phyloP scores from a whole-genome alignment of 2,113 vertebrate genomes.

The Podarcis muralis region DNA sequence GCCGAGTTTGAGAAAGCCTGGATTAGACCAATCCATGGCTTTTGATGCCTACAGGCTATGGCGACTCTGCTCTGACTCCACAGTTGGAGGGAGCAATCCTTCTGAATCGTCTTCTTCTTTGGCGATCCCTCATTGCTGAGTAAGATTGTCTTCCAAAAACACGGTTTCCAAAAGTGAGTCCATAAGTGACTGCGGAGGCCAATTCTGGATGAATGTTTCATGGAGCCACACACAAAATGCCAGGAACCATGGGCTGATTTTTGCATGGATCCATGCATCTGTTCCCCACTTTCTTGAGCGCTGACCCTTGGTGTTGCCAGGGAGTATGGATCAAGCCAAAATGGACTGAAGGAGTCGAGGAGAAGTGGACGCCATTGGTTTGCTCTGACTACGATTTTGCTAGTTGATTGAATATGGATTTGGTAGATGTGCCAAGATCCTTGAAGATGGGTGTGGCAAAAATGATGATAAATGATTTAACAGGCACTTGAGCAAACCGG shows the following conservation, averaged over 20 bases:
- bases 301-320: background rate
- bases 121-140: too few species aligned
- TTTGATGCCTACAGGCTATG: too few species aligned
- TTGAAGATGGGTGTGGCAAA: background rate
- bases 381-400: background rate
- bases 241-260: background rate
- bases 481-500: background rate
- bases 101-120: too few species aligned
- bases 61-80: too few species aligned
- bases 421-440: background rate
- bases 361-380: background rate
- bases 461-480: background rate
- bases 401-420: background rate
- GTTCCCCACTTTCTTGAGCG: background rate
- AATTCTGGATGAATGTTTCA: too few species aligned
- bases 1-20: too few species aligned
- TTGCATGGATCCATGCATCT: background rate
- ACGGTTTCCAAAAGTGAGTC: too few species aligned
- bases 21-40: too few species aligned
- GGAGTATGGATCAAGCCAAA: background rate
- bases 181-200: too few species aligned
- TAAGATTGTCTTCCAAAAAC: too few species aligned
- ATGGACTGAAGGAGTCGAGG: background rate
- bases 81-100: too few species aligned
- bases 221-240: too few species aligned